These are phyloP conservation scores for Nannoperca obscura DNA, from an alignment of 2,797 vertebrate genomes.

Conservation along the genomic window DNA sequence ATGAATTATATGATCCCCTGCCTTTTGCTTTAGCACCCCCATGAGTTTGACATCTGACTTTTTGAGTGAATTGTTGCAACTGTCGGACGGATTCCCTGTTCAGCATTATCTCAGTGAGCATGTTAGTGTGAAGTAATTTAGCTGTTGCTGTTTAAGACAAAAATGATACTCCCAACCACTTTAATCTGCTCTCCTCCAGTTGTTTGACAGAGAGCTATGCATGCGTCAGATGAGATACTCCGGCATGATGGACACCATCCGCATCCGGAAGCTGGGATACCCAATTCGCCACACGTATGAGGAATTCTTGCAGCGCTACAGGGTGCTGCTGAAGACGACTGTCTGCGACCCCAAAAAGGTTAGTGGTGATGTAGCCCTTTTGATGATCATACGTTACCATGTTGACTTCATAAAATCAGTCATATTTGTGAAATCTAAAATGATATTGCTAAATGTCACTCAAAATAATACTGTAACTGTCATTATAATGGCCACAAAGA, in stretches of 20 bases:
- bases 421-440: conserved; percentile 1
- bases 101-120: not conserved
- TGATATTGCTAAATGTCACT: not conserved
- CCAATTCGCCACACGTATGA: conserved; percentile 90
- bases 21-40: not conserved
- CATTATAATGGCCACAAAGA: not conserved
- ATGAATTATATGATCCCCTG: not conserved
- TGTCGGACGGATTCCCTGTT: not conserved
- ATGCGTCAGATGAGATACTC: conserved; percentile 92
- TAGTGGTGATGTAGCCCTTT: conserved; percentile 15
- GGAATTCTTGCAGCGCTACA: conserved; percentile 90
- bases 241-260: conserved; percentile 94
- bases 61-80: not conserved
- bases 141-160: not conserved
- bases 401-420: not conserved
- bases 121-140: not conserved
- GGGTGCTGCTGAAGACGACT: conserved; percentile 83
- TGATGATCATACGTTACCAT: not conserved
- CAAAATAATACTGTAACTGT: not conserved
- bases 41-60: not conserved
- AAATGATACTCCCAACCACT: not conserved
- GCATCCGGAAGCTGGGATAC: conserved; percentile 91
- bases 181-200: conserved; percentile 71
- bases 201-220: conserved; percentile 91
- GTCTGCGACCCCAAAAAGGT: conserved; percentile 81